A percentile compares a stretch with the other conserved stretches of the same genome.
These are phyloP conservation scores for Willowsia nigromaculata DNA, from an alignment of 2,888 invertebrate species.

Conservation along the genomic window DNA sequence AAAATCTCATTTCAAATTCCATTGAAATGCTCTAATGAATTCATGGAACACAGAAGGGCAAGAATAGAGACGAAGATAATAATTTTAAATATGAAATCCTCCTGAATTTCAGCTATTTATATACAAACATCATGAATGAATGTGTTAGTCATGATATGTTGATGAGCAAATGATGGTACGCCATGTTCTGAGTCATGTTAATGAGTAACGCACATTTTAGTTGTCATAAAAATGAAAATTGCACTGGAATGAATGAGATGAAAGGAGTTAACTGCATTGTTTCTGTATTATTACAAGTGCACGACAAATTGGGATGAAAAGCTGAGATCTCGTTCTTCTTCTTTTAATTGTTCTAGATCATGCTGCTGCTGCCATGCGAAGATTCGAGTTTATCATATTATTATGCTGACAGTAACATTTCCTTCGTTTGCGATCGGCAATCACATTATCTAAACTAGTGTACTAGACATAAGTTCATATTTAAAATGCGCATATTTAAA, in stretches of 20 bases:
- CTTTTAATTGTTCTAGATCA: not conserved
- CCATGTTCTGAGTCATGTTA: not conserved
- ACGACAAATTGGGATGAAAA: constrained; percentile 21
- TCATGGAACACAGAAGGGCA: not conserved
- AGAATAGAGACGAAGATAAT: not conserved
- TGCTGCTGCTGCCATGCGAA: not conserved
- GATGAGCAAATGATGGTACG: not conserved
- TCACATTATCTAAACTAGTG: not conserved
- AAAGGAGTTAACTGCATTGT: not conserved
- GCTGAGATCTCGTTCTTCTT: not conserved
- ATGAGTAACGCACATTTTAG: constrained; percentile 16
- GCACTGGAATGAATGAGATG: constrained; percentile 29
- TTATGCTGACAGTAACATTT: not conserved
- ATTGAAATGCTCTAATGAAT: not conserved
- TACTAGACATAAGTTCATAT: not conserved
- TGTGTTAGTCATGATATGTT: not conserved
- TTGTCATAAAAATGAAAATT: not conserved
- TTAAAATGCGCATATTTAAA: not conserved
- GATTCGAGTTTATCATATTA: not conserved
- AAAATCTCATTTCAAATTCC: constrained; percentile 23
- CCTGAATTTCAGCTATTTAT: constrained; percentile 5
- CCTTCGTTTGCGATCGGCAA: not conserved
- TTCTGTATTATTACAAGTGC: constrained; percentile 12
- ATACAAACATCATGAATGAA: not conserved
- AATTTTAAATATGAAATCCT: not conserved